Evolutionary conservation across 1,140 invertebrate genomes (phyloP).

Genomic region (Leptoteleia sp.): DNA sequence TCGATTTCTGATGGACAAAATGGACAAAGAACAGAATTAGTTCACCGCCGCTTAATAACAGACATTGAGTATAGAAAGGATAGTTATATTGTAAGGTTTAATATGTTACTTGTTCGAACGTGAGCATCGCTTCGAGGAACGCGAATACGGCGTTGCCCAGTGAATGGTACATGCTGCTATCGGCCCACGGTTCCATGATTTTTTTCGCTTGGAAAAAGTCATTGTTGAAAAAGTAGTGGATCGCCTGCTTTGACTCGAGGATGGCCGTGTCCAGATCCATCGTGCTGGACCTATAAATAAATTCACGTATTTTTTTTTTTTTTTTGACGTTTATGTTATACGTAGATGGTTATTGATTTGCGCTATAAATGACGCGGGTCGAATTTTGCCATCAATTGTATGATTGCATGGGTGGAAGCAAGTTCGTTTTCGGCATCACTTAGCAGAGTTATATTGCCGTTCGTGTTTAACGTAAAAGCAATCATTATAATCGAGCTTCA

Average conservation of each 20-base stretch:
- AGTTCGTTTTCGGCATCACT: neutral
- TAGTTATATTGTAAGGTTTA: slow-evolving; percentile 7
- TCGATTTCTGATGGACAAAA: slow-evolving; percentile 83
- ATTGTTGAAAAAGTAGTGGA: slow-evolving; percentile 94
- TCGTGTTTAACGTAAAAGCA: too few relatives aligned
- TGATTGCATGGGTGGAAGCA: slow-evolving; percentile 1
- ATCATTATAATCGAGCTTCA: too few relatives aligned
- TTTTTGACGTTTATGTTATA: slow-evolving; percentile 5
- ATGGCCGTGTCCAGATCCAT: slow-evolving; percentile 86
- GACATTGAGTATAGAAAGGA: slow-evolving; percentile 1
- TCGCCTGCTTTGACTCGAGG: slow-evolving; percentile 86
- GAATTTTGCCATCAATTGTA: slow-evolving; percentile 16
- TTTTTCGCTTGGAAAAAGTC: slow-evolving; percentile 90
- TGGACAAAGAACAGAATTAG: slow-evolving; percentile 37
- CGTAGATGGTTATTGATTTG: slow-evolving; percentile 37
- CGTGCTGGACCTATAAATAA: slow-evolving; percentile 72
- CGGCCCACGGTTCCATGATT: slow-evolving; percentile 88
- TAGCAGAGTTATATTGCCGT: too few relatives aligned
- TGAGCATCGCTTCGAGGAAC: slow-evolving; percentile 95
- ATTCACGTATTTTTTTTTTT: slow-evolving; percentile 4
- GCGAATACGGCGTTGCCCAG: slow-evolving; percentile 93
- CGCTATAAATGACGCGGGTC: slow-evolving; percentile 30
- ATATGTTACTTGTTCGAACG: slow-evolving; percentile 89
- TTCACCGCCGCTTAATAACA: slow-evolving; percentile 32
- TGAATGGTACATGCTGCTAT: slow-evolving; percentile 94